These are phyloP conservation scores for Aproaerema taeniolella DNA, from an alignment of 2,888 invertebrate genomes.

Conservation along the genomic window DNA sequence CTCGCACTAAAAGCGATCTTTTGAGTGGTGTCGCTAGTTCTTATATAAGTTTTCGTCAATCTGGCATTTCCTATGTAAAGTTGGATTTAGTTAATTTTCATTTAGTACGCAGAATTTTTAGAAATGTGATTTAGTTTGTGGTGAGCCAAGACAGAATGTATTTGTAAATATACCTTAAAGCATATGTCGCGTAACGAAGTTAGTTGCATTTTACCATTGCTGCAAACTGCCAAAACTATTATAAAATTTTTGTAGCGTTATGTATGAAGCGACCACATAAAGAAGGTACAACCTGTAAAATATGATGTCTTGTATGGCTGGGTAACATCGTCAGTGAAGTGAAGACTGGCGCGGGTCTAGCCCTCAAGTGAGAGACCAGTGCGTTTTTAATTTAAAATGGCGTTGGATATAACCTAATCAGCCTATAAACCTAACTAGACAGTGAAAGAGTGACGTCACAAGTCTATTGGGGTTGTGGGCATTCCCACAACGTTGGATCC, in stretches of 20 bases:
- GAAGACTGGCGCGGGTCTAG: too few species aligned
- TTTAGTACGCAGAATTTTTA: conserved; percentile 23
- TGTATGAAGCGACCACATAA: conserved; percentile 30
- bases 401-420: too few species aligned
- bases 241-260: conserved; percentile 63
- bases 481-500: too few species aligned
- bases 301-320: not conserved
- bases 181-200: conserved; percentile 55
- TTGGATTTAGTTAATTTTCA: conserved; percentile 42
- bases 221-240: conserved; percentile 75
- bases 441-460: too few species aligned
- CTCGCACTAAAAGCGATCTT: too few species aligned
- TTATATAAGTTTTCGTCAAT: too few species aligned
- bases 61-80: conserved; percentile 45
- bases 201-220: conserved; percentile 75
- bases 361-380: too few species aligned
- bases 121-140: conserved; percentile 42
- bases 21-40: too few species aligned
- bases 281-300: conserved; percentile 13
- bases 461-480: too few species aligned
- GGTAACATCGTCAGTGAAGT: too few species aligned
- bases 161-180: conserved; percentile 58
- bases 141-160: conserved; percentile 36
- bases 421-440: too few species aligned
- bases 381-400: too few species aligned